phyloP scores from a whole-genome alignment of 2,113 vertebrate genomes.

The Dendropsophus ebraccatus region DNA sequence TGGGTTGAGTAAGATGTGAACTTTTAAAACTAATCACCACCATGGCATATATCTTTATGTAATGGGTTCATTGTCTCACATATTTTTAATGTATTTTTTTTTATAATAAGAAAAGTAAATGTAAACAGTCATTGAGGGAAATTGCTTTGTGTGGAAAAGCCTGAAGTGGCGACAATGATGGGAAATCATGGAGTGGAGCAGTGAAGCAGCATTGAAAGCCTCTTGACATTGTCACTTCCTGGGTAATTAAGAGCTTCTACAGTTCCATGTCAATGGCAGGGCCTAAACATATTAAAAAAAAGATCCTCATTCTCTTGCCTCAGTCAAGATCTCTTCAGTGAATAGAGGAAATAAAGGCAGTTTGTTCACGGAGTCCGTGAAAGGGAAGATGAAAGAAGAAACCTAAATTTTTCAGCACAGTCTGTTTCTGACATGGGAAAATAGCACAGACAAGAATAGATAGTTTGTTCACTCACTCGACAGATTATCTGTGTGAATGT shows the following conservation, averaged over 20 bases:
- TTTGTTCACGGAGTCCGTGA: constrained; percentile 72
- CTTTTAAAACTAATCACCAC: neutral
- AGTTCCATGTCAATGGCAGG: constrained; percentile 64
- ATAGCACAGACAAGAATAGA: constrained; percentile 76
- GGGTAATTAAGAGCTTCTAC: constrained; percentile 74
- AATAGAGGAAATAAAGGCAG: constrained; percentile 75
- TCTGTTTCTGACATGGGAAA: constrained; percentile 78
- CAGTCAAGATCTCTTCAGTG: constrained; percentile 66
- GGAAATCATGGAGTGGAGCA: constrained; percentile 65
- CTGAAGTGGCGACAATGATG: constrained; percentile 64
- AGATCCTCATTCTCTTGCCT: constrained; percentile 66
- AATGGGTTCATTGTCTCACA: neutral
- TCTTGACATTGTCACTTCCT: constrained; percentile 73
- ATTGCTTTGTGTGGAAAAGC: constrained; percentile 35
- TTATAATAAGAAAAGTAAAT: neutral
- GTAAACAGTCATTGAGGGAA: constrained; percentile 42
- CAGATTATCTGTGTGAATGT: constrained; percentile 75
- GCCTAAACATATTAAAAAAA: constrained; percentile 65
- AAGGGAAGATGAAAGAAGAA: constrained; percentile 75
- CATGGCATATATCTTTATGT: too few species aligned
- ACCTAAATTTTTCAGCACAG: constrained; percentile 74
- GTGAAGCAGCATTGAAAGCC: constrained; percentile 62
- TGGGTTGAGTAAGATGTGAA: too few species aligned
- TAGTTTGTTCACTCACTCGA: constrained; percentile 73
- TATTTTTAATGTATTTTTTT: neutral